Base-by-base conservation (phyloP, 2,797 vertebrate species). In the Gallinago stenura region DNA sequence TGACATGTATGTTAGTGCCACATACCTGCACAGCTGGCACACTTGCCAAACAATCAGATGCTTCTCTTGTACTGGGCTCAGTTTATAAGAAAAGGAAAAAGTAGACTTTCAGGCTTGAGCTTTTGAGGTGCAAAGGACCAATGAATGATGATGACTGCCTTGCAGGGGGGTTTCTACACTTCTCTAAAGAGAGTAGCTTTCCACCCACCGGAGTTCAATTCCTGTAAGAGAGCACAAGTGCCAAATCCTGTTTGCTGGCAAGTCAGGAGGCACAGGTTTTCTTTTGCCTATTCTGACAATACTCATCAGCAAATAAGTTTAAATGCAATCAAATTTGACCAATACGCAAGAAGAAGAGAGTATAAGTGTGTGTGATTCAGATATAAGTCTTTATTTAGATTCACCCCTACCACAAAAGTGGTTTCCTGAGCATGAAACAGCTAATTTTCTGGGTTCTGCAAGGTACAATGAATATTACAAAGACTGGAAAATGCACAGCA, bases 1-100 rank as follows among this genome's bases (percentile, higher is more conserved):
- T 95, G 96, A 96, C 83, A 10, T 5, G 25, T n/a, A 8, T 50
- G 68, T 93, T 89, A 89, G 83, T 92, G 90, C 91, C 91, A 95
- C 80, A 68, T 89, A 95, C 64, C 88, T 71, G 78, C 94, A 71
- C 93, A 90, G 64, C 70, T 92, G 86, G 64, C 71, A 80, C 6
- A 43, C 22, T 46, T 65, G 68, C 69, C 81, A 82, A 91, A 65
- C 41, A 70, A 30, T 53, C 33, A 21, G 75, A 79, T 48, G 70
- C 19, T 84, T 70, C 73, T 56, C 58, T 68, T 65, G 28, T 39
- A 12, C 17, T 26, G 33, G 12, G 30, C 21, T 87, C 64, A 21
- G 24, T 54, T 79, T 24, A 21, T 10, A 35, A 84, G 48, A 66
- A 78, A 75, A 62, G 22, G 30, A 83, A 54, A 31, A 54, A 28